Percentiles rank a stretch among this genome's conserved stretches.
Evolutionary conservation across 2,888 invertebrate species (phyloP).

Genomic region (Ditula angustiorana): DNA sequence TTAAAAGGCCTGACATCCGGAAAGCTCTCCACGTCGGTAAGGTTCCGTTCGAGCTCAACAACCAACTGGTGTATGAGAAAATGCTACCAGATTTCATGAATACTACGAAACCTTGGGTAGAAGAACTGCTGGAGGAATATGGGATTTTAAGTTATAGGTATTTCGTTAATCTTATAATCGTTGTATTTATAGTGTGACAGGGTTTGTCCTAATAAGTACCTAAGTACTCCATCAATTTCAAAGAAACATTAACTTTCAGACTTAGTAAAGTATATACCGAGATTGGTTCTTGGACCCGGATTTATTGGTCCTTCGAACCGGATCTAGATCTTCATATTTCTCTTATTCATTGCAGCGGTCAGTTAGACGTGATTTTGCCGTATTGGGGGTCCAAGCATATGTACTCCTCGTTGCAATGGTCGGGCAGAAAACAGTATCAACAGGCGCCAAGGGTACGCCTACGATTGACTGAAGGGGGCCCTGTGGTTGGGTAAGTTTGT

Average conservation of each 20-base stretch:
- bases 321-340: neutral
- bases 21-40: constrained; percentile 69
- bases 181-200: too few relatives aligned
- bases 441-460: constrained; percentile 48
- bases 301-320: neutral
- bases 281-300: neutral
- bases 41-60: constrained; percentile 55
- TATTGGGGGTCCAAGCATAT: constrained; percentile 53
- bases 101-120: constrained; percentile 86
- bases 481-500: constrained; percentile 57
- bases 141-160: constrained; percentile 87
- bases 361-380: constrained; percentile 60
- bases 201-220: too few relatives aligned
- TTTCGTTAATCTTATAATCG: too few relatives aligned
- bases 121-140: constrained; percentile 86
- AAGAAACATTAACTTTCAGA: too few relatives aligned
- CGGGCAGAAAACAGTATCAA: constrained; percentile 51
- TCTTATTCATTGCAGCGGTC: constrained; percentile 53
- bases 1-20: constrained; percentile 76
- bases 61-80: constrained; percentile 84
- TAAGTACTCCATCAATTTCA: too few relatives aligned
- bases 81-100: constrained; percentile 89
- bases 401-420: constrained; percentile 56
- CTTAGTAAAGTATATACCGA: too few relatives aligned
- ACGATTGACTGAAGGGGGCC: constrained; percentile 41